Evolutionary conservation across 2,113 vertebrate genomes (phyloP).

Genomic region (Balaenoptera acutorostrata): DNA sequence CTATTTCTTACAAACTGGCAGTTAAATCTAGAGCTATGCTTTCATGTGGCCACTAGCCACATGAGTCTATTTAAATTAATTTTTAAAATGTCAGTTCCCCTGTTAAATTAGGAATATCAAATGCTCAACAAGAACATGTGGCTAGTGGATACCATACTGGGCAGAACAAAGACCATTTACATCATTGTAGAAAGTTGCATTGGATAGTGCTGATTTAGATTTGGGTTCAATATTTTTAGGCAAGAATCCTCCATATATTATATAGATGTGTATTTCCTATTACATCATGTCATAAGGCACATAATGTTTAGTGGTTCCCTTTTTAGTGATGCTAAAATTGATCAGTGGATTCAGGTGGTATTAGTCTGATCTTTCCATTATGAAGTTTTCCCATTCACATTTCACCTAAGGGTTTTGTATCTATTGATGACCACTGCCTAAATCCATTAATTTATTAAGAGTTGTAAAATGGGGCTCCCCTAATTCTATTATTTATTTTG

Average conservation of each 20-base stretch:
- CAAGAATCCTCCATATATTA: not conserved
- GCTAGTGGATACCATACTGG: not conserved
- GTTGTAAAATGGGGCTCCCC: not conserved
- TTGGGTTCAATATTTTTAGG: slow-evolving; percentile 33
- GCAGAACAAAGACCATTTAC: slow-evolving; percentile 22
- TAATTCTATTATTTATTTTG: slow-evolving; percentile 28
- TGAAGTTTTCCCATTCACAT: not conserved
- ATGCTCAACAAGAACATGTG: not conserved
- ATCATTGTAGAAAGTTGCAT: not conserved
- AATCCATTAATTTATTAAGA: slow-evolving; percentile 41
- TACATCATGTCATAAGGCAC: not conserved
- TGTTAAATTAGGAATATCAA: slow-evolving; percentile 3
- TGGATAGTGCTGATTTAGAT: not conserved
- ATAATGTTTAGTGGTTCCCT: not conserved
- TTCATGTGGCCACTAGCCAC: not conserved
- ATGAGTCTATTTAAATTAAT: slow-evolving; percentile 1
- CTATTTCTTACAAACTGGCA: slow-evolving; percentile 7
- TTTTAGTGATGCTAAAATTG: slow-evolving; percentile 38
- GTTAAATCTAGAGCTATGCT: slow-evolving; percentile 9
- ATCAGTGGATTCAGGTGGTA: not conserved
- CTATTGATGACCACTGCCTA: not conserved
- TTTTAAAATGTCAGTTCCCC: not conserved
- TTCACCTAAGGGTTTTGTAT: slow-evolving; percentile 20
- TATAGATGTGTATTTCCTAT: not conserved
- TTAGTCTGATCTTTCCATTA: slow-evolving; percentile 1